These are phyloP conservation scores for Turritopsis rubra DNA, from an alignment of 30 jellyfish, hydroid and myxozoan species.

Conservation along the genomic window DNA sequence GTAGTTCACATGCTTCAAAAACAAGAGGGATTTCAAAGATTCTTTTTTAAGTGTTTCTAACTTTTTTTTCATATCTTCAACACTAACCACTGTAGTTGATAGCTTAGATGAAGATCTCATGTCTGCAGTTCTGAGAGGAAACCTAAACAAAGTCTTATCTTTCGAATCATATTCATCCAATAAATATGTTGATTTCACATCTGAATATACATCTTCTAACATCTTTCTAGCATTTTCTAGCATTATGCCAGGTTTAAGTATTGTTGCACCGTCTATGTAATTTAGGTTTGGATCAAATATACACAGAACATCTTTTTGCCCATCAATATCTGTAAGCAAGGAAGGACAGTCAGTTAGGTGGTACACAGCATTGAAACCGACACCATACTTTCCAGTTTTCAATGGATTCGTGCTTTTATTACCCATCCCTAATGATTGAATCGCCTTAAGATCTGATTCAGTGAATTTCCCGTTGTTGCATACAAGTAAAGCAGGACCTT, in stretches of 20 bases:
- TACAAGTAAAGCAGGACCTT: constrained; percentile 79
- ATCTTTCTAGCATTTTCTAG: constrained; percentile 37
- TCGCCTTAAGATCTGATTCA: constrained; percentile 49
- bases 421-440: constrained; percentile 66
- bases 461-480: constrained; percentile 64
- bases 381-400: constrained; percentile 83
- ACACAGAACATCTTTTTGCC: constrained; percentile 33
- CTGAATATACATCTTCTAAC: constrained; percentile 18
- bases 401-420: constrained; percentile 44
- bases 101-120: constrained; percentile 38
- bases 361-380: constrained; percentile 80
- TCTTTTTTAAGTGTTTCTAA: constrained; percentile 19
- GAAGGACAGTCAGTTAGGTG: constrained; percentile 71
- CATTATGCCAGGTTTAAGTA: constrained; percentile 67
- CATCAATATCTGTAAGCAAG: constrained; percentile 34
- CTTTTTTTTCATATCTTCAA: constrained; percentile 18
- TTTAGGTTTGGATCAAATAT: constrained; percentile 69
- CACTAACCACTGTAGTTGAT: constrained; percentile 24
- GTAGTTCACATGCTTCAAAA: constrained; percentile 27
- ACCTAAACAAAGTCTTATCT: constrained; percentile 49
- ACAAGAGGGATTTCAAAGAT: constrained; percentile 34
- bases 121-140: constrained; percentile 48
- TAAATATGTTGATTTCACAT: constrained; percentile 4
- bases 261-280: constrained; percentile 41
- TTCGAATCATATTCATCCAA: constrained; percentile 22